These are phyloP conservation scores for Agriotes lineatus DNA, from an alignment of 2,888 invertebrate species.

Conservation along the genomic window DNA sequence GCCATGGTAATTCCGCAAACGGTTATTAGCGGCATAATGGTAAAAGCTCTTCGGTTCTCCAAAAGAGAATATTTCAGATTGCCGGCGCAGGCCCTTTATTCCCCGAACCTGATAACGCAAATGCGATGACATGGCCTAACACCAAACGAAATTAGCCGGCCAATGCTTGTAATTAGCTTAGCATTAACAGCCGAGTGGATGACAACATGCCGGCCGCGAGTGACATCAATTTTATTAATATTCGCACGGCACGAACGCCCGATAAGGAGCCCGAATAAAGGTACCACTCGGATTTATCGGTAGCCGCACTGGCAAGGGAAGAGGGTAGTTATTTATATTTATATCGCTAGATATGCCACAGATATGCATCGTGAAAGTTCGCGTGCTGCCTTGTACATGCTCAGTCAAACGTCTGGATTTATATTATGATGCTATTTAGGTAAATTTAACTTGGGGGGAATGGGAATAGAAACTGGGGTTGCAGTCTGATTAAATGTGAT, in stretches of 20 bases:
- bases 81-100: too few relatives aligned
- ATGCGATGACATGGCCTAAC: neutral
- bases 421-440: neutral
- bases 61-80: too few relatives aligned
- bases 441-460: neutral
- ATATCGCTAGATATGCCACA: neutral
- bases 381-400: neutral
- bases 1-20: neutral
- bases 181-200: neutral
- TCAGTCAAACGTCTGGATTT: neutral
- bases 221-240: conserved; percentile 1
- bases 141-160: neutral
- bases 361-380: conserved; percentile 2
- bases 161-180: neutral
- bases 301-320: conserved; percentile 1
- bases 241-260: neutral
- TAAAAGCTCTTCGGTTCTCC: neutral
- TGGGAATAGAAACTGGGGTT: neutral
- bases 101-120: neutral
- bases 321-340: conserved; percentile 22
- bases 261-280: neutral
- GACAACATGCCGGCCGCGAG: neutral
- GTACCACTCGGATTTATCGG: neutral
- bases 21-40: conserved; percentile 4
- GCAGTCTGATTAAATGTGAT: neutral